Evolutionary conservation across 2,888 invertebrate species (phyloP).

Genomic region (Pseudoips prasinana): DNA sequence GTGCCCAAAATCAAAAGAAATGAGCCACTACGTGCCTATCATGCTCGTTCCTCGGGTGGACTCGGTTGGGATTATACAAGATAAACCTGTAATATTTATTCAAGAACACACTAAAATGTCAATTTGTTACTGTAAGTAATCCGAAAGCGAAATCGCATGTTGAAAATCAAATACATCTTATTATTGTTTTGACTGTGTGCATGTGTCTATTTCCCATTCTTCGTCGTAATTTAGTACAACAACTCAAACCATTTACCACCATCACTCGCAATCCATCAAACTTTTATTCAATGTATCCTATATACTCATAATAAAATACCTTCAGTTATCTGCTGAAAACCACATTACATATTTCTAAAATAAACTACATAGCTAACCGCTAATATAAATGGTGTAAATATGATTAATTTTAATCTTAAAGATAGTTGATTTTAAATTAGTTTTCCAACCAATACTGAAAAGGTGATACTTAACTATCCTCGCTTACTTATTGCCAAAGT

Average conservation of each 20-base stretch:
- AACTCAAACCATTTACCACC: constrained; percentile 1
- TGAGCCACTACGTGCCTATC: no score
- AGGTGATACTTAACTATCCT: constrained; percentile 67
- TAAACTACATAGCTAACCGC: constrained; percentile 68
- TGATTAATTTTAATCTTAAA: constrained; percentile 65
- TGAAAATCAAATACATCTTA: no score
- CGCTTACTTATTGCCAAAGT: constrained; percentile 73
- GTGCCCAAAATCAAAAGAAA: no score
- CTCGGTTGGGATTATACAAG: no score
- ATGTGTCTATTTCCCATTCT: no score
- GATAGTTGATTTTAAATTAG: constrained; percentile 62
- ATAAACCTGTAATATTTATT: no score
- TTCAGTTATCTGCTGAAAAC: constrained; percentile 29
- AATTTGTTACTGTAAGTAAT: no score
- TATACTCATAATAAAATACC: constrained; percentile 31
- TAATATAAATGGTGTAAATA: constrained; percentile 73
- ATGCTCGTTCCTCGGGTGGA: no score
- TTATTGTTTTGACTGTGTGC: no score
- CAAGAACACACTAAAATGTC: no score
- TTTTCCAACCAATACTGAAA: constrained; percentile 75
- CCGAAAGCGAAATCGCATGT: no score
- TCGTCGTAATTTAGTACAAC: no score
- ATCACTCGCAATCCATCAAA: constrained; percentile 18
- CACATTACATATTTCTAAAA: constrained; percentile 49
- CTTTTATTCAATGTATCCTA: constrained; percentile 22